These are phyloP conservation scores for Trinorchestia longiramus DNA, from an alignment of 1,140 invertebrate genomes.

Conservation along the genomic window DNA sequence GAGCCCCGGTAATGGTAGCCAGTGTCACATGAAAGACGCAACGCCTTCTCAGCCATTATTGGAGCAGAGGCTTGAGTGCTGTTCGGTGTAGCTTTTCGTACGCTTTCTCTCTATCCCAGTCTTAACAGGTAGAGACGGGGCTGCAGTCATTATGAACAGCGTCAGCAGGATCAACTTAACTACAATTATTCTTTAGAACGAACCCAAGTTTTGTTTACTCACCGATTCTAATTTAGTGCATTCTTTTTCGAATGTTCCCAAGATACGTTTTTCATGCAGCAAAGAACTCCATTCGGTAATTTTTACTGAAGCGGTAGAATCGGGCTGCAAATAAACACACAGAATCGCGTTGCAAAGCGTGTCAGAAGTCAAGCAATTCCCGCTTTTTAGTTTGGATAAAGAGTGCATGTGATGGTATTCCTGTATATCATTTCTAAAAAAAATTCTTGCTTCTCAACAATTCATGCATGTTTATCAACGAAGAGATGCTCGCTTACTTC, in stretches of 20 bases:
- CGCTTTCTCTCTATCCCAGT: not conserved
- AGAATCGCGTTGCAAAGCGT: not conserved
- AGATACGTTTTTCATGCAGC: too few species aligned
- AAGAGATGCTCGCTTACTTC: too few species aligned
- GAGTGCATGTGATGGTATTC: not conserved
- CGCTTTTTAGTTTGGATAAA: not conserved
- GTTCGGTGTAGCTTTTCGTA: not conserved
- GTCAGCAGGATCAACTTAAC: not conserved
- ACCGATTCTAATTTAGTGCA: not conserved
- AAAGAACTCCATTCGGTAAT: too few species aligned
- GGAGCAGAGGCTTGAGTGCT: not conserved
- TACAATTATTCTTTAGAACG: not conserved
- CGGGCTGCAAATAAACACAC: not conserved
- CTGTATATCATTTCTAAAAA: not conserved
- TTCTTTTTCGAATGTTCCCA: not conserved
- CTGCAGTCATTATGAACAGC: not conserved
- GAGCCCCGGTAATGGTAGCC: not conserved
- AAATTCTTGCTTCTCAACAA: not conserved
- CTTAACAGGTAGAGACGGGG: not conserved
- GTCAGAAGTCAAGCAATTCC: not conserved
- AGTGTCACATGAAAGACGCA: constrained; percentile 40
- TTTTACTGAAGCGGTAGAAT: too few species aligned
- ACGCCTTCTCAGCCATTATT: not conserved
- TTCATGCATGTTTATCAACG: too few species aligned
- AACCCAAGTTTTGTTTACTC: not conserved